Base-by-base conservation (phyloP, 2,797 vertebrate genomes). In the Okamejei kenojei region DNA sequence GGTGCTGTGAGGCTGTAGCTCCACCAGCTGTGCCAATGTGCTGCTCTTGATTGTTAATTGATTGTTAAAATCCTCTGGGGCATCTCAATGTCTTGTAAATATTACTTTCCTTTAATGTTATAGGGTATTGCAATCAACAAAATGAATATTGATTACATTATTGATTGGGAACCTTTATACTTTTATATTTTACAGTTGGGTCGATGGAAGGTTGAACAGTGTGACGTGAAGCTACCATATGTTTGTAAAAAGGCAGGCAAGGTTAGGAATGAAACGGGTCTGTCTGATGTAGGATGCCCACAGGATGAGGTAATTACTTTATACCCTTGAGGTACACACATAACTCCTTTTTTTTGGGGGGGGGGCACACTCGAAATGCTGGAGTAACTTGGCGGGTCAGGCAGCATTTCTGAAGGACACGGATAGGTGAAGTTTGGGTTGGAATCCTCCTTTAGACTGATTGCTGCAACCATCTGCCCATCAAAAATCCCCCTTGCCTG, bases 191-290 rank as follows among this genome's bases (percentile, higher is more conserved):
- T 78, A 93, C 94, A 97, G 97, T 54, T 96, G 94, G 96, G 97
- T 94, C 96, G 95, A 21, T 99, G 99, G 99, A 96, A 80, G 93
- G 95, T 98, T 71, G 96, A 95, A 29, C 93, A 95, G 73, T 99
- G 99, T 96, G 94, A 95, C 29, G 74, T 95, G 90, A 95, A 90
- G 71, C 93, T 97, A 13, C 96, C 97, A 93, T 99, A 97, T 63
- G 95, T 98, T 94, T 99, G 99, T 95, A 98, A 98, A 96, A 98
- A 96, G 95, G 96, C 95, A 93, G 98, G 98, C 94, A 93, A 95
- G 2, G 94, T 97, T 93, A 95, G 95, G 79, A 96, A 96, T 35
- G 95, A 97, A 93, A 95, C 96, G 0, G 94, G 15, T 26, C 71
- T 19, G 1, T 93, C 95, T 81, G 95, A 96, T 93, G 54, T 93